phyloP scores from a whole-genome alignment of 2,888 invertebrate species.

The Xestia sexstrigata region DNA sequence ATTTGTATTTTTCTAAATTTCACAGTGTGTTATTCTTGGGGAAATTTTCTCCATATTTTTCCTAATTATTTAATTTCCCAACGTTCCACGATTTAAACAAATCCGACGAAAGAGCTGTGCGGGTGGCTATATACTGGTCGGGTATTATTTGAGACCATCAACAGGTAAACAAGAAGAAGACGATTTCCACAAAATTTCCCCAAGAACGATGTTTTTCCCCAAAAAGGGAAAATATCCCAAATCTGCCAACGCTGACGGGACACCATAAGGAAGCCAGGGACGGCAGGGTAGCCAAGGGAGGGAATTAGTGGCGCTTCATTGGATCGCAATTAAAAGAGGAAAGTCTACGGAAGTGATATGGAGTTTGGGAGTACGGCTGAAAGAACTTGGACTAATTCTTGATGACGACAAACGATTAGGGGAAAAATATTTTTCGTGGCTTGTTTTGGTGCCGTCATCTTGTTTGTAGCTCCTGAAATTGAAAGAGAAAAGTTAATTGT shows the following conservation, averaged over 20 bases:
- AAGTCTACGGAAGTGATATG: constrained; percentile 75
- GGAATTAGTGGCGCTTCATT: constrained; percentile 87
- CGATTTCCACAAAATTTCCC: too few species aligned
- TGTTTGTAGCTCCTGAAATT: background rate
- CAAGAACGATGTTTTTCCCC: background rate
- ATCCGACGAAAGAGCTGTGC: too few species aligned
- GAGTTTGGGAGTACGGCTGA: constrained; percentile 64
- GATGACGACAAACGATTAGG: constrained; percentile 52
- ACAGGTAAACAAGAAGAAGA: too few species aligned
- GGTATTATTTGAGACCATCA: too few species aligned
- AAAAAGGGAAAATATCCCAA: background rate
- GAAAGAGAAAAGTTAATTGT: background rate
- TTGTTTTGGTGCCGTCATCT: background rate
- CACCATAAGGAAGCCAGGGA: constrained; percentile 23
- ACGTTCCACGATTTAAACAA: too few species aligned
- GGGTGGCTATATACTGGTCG: too few species aligned
- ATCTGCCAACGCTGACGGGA: background rate
- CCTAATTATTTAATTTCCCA: background rate
- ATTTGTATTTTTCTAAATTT: background rate
- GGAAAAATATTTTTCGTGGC: background rate
- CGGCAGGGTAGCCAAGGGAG: constrained; percentile 60
- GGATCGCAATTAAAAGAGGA: constrained; percentile 88
- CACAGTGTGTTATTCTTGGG: background rate
- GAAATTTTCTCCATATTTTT: background rate
- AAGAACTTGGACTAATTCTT: constrained; percentile 59